These are phyloP conservation scores for Delphinapterus leucas DNA, from an alignment of 2,113 vertebrate species.

Conservation along the genomic window DNA sequence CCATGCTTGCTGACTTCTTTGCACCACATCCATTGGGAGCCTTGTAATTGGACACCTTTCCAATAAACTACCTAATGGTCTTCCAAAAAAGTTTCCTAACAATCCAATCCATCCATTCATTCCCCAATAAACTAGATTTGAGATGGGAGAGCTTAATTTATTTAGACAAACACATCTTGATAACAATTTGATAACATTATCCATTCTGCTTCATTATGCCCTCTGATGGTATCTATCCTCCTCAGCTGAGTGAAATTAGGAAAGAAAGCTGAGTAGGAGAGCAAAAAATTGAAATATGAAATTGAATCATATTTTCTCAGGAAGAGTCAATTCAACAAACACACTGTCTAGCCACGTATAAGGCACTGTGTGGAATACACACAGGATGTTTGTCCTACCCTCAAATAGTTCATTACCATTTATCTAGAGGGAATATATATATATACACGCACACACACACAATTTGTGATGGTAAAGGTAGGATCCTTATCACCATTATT, in stretches of 20 bases:
- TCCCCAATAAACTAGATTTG: neutral
- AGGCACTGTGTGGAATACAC: neutral
- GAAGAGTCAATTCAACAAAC: neutral
- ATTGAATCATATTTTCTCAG: neutral
- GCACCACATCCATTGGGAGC: neutral
- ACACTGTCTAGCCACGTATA: neutral
- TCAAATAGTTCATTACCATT: neutral
- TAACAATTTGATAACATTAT: neutral
- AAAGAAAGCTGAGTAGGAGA: neutral
- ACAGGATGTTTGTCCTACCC: neutral
- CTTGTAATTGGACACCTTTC: neutral
- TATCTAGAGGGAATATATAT: neutral
- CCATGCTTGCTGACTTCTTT: neutral
- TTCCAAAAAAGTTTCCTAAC: neutral
- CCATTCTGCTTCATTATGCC: neutral
- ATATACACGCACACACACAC: rapidly evolving
- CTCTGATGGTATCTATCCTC: neutral
- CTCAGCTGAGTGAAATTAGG: neutral
- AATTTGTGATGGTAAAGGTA: neutral
- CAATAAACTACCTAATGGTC: neutral
- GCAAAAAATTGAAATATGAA: neutral
- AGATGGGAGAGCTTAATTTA: neutral
- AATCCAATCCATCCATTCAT: neutral
- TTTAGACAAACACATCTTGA: neutral
- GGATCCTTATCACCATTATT: neutral